Conservation (phyloP, 2,797 vertebrate genomes). For the Anguilla pacifica region DNA sequence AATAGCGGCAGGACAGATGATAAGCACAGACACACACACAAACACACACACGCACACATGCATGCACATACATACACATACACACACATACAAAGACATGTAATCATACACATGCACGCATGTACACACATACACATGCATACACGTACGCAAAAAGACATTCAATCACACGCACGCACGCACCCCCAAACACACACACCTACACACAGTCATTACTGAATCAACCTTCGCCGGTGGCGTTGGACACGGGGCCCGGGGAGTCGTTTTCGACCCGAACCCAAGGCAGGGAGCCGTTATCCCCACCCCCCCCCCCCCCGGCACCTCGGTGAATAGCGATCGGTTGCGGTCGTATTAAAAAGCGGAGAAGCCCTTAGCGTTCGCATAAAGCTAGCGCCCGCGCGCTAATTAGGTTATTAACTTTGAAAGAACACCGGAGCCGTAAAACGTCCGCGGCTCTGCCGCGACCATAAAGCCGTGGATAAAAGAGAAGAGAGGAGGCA, state of each 20-base stretch:
- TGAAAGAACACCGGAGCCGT: conserved; percentile 6
- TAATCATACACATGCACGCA: neutral
- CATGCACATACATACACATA: conserved; percentile 14
- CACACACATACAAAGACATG: neutral
- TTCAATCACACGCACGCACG: no score
- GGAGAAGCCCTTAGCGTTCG: neutral
- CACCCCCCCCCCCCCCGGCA: conserved; percentile 77
- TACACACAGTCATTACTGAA: neutral
- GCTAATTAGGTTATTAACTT: neutral
- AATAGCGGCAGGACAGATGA: neutral
- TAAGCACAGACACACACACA: neutral
- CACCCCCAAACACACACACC: no score
- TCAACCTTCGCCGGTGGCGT: conserved; percentile 80
- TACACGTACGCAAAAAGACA: no score
- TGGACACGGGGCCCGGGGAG: conserved; percentile 78
- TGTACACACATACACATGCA: no score
- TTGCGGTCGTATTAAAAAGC: neutral
- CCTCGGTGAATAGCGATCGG: conserved; percentile 41
- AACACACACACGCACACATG: conserved; percentile 13
- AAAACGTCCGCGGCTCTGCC: neutral
- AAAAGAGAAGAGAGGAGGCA: neutral
- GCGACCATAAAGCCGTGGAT: neutral
- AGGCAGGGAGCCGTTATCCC: conserved; percentile 78
- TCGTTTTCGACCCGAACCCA: conserved; percentile 88
- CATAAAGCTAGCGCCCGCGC: neutral